A percentile compares a stretch with the other conserved stretches of the same genome.
phyloP scores from a whole-genome alignment of 2,113 vertebrate species.

The Gadus macrocephalus region DNA sequence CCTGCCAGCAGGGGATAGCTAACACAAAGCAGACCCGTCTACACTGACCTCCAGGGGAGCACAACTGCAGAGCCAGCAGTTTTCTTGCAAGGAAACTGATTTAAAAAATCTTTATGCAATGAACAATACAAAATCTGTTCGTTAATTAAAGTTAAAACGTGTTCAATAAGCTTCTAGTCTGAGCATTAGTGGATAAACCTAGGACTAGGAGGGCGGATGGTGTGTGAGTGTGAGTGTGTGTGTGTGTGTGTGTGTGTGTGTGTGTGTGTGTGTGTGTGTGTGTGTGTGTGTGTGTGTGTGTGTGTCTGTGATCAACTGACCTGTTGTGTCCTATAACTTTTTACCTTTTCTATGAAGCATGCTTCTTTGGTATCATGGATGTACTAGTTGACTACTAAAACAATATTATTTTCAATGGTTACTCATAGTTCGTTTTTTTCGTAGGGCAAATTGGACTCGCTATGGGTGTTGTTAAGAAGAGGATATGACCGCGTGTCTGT shows the following conservation, averaged over 20 bases:
- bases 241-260: no score
- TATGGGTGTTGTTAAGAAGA: conserved; percentile 90
- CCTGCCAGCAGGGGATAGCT: conserved; percentile 60
- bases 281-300: no score
- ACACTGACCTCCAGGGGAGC: conserved; percentile 57
- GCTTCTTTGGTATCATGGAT: not conserved
- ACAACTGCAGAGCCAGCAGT: conserved; percentile 56
- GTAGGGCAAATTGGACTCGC: conserved; percentile 90
- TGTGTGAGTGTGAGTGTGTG: no score
- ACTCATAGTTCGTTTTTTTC: conserved; percentile 27
- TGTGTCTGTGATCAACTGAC: not conserved
- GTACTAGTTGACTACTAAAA: not conserved
- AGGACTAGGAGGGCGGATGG: no score
- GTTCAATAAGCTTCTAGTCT: not conserved
- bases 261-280: not conserved
- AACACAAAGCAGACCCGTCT: conserved; percentile 66
- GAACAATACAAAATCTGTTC: not conserved
- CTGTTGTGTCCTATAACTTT: not conserved
- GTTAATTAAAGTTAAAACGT: no score
- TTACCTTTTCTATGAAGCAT: not conserved
- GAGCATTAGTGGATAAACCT: no score
- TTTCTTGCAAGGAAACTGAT: conserved; percentile 45
- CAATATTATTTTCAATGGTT: not conserved
- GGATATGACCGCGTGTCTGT: conserved; percentile 94
- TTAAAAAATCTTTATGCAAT: conserved; percentile 49